A percentile compares a stretch with the other conserved stretches of the same genome.
Evolutionary conservation across 2,888 invertebrate genomes (phyloP).

Genomic region (Bombylius major): DNA sequence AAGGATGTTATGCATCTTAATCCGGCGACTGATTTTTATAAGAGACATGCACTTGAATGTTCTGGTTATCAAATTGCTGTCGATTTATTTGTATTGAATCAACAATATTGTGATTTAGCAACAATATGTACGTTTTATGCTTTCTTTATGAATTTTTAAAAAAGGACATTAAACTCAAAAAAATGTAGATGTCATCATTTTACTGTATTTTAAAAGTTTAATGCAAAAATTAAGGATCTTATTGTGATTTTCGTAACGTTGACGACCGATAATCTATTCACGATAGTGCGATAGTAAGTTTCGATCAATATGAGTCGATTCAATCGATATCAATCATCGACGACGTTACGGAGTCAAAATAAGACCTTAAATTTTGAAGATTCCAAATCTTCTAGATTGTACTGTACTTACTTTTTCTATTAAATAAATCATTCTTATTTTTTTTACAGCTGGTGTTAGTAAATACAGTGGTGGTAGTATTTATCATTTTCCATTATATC

Average conservation of each 20-base stretch:
- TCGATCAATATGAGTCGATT: no score
- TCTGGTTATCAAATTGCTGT: conserved; percentile 93
- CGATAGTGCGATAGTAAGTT: no score
- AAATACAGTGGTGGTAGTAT: conserved; percentile 92
- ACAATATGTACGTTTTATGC: conserved; percentile 59
- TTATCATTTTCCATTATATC: conserved; percentile 83
- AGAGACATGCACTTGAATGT: conserved; percentile 89
- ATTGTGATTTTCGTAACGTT: no score
- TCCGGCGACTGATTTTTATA: conserved; percentile 96
- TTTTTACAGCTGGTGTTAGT: conserved; percentile 64
- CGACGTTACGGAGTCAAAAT: no score
- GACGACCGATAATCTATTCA: no score
- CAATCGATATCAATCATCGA: no score
- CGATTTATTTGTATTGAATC: conserved; percentile 86
- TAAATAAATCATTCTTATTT: background rate
- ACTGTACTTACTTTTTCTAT: no score
- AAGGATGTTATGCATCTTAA: conserved; percentile 78
- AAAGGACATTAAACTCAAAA: background rate
- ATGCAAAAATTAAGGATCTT: no score
- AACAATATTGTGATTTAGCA: conserved; percentile 88
- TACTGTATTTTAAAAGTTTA: no score
- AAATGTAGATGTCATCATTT: background rate
- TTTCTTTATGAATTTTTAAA: background rate
- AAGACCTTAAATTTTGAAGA: no score
- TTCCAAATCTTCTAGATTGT: no score